Conservation (phyloP, 2,797 vertebrate genomes). For the Smutsia gigantea region DNA sequence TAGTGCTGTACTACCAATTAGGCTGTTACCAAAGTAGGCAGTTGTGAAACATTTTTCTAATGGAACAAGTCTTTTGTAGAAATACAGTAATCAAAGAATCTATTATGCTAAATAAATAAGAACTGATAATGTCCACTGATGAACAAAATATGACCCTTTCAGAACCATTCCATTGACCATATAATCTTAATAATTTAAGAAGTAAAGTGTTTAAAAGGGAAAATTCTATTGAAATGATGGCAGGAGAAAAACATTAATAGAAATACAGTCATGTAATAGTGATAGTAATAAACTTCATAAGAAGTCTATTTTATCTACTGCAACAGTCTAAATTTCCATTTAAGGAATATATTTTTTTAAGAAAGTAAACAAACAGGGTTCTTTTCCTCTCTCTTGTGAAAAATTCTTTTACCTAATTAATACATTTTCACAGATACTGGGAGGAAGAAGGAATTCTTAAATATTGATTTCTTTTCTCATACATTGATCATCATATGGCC, state of each 20-base stretch:
- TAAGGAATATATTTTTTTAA: not conserved
- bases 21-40: not conserved
- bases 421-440: not conserved
- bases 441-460: slow-evolving; percentile 10
- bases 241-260: slow-evolving; percentile 78
- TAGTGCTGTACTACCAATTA: not conserved
- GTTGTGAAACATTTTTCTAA: slow-evolving; percentile 16
- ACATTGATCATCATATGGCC: not conserved
- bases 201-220: slow-evolving; percentile 61
- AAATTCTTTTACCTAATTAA: not conserved
- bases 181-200: slow-evolving; percentile 67
- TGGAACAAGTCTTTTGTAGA: slow-evolving; percentile 48
- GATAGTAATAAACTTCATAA: not conserved
- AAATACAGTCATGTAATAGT: slow-evolving; percentile 69
- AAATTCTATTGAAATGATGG: slow-evolving; percentile 68
- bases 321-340: not conserved
- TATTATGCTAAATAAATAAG: slow-evolving; percentile 37
- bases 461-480: not conserved
- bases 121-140: slow-evolving; percentile 30
- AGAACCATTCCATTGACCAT: slow-evolving; percentile 55
- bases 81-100: slow-evolving; percentile 32
- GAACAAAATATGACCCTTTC: slow-evolving; percentile 67
- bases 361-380: not conserved
- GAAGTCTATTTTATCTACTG: not conserved
- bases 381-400: not conserved